phyloP scores from a whole-genome alignment of 2,113 vertebrate genomes.

The Albula goreensis region DNA sequence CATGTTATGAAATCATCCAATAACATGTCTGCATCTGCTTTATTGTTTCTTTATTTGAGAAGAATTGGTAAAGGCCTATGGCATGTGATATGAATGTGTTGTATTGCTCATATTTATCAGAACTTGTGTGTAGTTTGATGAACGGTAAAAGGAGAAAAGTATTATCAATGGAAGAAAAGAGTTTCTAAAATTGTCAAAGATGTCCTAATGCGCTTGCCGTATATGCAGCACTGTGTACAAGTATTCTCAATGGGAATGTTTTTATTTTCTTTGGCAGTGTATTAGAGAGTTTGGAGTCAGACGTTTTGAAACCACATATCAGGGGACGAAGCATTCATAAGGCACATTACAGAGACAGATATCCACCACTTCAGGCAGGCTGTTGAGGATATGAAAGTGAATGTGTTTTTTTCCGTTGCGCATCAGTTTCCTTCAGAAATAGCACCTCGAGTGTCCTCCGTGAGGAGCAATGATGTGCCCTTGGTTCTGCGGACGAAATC shows the following conservation, averaged over 20 bases:
- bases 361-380: not conserved
- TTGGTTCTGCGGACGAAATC: not conserved
- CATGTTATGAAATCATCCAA: too few species aligned
- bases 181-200: too few species aligned
- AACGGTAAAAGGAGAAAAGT: too few species aligned
- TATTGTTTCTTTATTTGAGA: too few species aligned
- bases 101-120: too few species aligned
- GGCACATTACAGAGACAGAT: conserved; percentile 19
- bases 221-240: not conserved
- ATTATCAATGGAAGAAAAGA: too few species aligned
- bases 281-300: not conserved
- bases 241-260: not conserved
- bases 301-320: not conserved
- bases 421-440: not conserved
- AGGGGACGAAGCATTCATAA: conserved; percentile 12
- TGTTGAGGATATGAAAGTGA: conserved; percentile 11
- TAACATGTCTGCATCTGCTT: too few species aligned
- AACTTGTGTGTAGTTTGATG: too few species aligned
- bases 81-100: too few species aligned
- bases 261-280: not conserved
- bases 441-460: not conserved
- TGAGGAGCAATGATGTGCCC: not conserved
- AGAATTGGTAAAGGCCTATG: too few species aligned
- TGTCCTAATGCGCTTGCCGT: too few species aligned
- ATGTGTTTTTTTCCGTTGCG: not conserved